These are phyloP conservation scores for Oophaga pumilio DNA, from an alignment of 2,113 vertebrate species.

Conservation along the genomic window DNA sequence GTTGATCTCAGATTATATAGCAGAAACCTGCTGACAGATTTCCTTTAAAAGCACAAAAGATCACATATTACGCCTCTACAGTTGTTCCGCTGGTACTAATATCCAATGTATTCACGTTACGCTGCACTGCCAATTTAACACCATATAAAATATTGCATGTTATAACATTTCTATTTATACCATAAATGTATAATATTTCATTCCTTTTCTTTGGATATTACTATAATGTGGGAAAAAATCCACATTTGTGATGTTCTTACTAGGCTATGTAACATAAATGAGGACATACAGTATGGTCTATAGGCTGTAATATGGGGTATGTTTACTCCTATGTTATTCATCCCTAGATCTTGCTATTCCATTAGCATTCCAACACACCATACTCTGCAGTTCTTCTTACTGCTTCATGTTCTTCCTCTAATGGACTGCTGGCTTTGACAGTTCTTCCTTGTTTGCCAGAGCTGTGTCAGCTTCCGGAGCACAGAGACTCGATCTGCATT, in stretches of 20 bases:
- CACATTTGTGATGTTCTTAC: background rate
- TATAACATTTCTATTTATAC: too few relatives aligned
- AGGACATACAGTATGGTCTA: background rate
- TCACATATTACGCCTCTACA: too few relatives aligned
- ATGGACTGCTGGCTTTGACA: constrained; percentile 97
- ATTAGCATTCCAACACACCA: constrained; percentile 81
- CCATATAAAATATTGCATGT: too few relatives aligned
- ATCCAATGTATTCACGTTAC: too few relatives aligned
- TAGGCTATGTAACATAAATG: too few relatives aligned
- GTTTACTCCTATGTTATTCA: constrained; percentile 61
- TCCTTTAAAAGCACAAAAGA: too few relatives aligned
- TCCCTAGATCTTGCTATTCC: constrained; percentile 79
- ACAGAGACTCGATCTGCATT: constrained; percentile 88
- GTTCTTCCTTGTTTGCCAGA: constrained; percentile 91
- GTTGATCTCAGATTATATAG: too few relatives aligned
- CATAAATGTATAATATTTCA: too few relatives aligned
- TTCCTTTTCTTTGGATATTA: background rate
- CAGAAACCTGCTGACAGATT: too few relatives aligned
- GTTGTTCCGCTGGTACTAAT: too few relatives aligned
- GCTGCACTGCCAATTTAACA: too few relatives aligned
- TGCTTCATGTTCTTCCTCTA: constrained; percentile 73
- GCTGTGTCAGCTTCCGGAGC: constrained; percentile 87
- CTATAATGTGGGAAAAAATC: background rate
- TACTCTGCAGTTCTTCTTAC: constrained; percentile 77
- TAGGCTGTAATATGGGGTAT: constrained; percentile 14